Conservation (phyloP, 2,113 vertebrate genomes). For the Ascaphus truei region DNA sequence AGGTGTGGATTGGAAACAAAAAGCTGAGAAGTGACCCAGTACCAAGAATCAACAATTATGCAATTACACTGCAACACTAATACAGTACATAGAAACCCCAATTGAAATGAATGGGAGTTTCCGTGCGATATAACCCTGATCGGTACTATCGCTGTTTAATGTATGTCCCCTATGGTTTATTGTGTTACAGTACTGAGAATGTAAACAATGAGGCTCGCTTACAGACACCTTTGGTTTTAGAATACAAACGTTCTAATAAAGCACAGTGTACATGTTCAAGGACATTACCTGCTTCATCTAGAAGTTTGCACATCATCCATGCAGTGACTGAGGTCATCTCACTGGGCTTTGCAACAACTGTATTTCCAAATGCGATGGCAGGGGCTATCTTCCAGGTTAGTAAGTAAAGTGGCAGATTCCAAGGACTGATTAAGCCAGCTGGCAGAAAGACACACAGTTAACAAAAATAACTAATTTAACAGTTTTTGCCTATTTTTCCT, state of each 20-base stretch:
- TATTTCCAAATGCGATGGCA: conserved; percentile 86
- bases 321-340: conserved; percentile 95
- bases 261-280: background rate
- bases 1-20: too few species aligned
- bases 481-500: too few species aligned
- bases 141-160: too few species aligned
- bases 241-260: background rate
- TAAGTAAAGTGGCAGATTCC: conserved; percentile 92
- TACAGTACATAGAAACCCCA: too few species aligned
- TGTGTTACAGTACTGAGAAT: too few species aligned
- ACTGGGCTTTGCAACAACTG: conserved; percentile 93
- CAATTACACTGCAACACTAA: too few species aligned
- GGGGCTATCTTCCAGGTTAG: conserved; percentile 97
- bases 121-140: too few species aligned
- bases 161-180: too few species aligned
- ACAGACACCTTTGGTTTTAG: background rate
- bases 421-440: conserved; percentile 93
- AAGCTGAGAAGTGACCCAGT: too few species aligned
- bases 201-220: background rate
- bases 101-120: too few species aligned
- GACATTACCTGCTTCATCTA: conserved; percentile 84
- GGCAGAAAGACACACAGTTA: background rate
- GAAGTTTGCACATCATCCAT: conserved; percentile 93
- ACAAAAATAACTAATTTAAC: too few species aligned
- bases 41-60: too few species aligned